Conservation (phyloP, 1,140 invertebrate genomes). For the Melanaphis sacchari region DNA sequence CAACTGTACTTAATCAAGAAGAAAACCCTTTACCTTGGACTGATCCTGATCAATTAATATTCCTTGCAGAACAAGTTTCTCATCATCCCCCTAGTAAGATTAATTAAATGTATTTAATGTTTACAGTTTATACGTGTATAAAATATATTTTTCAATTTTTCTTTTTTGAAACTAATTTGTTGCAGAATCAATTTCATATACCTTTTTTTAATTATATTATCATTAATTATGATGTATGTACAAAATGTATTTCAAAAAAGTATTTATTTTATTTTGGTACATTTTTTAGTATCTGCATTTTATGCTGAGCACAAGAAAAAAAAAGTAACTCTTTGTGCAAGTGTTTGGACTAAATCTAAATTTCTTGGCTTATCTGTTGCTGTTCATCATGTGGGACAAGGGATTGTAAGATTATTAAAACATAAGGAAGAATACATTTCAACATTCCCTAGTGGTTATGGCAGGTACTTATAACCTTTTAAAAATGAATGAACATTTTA, state of each 20-base stretch:
- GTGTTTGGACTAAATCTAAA: slow-evolving; percentile 98
- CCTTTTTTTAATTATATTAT: neutral
- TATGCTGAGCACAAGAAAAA: slow-evolving; percentile 94
- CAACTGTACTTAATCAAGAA: slow-evolving; percentile 64
- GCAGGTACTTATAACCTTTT: slow-evolving; percentile 67
- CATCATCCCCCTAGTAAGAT: slow-evolving; percentile 94
- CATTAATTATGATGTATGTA: neutral
- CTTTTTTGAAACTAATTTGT: neutral
- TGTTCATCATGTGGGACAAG: slow-evolving; percentile 85
- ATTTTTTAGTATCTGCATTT: slow-evolving; percentile 85
- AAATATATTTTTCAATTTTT: neutral
- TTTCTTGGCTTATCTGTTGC: slow-evolving; percentile 95
- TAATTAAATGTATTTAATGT: slow-evolving; percentile 37
- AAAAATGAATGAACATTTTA: neutral
- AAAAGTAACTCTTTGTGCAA: slow-evolving; percentile 88
- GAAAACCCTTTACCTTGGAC: slow-evolving; percentile 87
- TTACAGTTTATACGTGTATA: neutral
- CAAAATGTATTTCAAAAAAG: neutral
- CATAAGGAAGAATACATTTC: slow-evolving; percentile 90
- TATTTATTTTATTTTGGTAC: neutral
- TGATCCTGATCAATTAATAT: slow-evolving; percentile 79
- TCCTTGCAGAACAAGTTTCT: slow-evolving; percentile 97
- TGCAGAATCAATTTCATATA: neutral
- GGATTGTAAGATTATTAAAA: slow-evolving; percentile 81
- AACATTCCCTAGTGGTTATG: slow-evolving; percentile 96